phyloP scores from a whole-genome alignment of 2,888 invertebrate genomes.

The Stenichneumon culpator region DNA sequence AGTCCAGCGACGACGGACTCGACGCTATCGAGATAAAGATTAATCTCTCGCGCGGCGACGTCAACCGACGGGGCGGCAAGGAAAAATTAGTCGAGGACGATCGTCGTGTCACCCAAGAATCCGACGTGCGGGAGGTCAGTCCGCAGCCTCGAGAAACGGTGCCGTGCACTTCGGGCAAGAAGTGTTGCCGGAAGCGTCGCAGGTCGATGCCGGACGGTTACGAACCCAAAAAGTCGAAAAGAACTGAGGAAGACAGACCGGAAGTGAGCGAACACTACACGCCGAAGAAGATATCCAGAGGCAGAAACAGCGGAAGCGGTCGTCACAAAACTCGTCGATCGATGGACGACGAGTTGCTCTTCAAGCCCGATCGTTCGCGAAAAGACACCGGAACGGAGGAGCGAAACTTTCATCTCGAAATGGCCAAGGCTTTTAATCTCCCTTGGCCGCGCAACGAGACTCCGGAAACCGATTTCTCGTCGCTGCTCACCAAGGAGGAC shows the following conservation, averaged over 20 bases:
- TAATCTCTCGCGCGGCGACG: slow-evolving; percentile 81
- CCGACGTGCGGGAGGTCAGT: slow-evolving; percentile 3
- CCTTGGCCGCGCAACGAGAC: neutral
- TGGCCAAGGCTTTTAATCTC: slow-evolving; percentile 23
- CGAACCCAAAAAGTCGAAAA: slow-evolving; percentile 33
- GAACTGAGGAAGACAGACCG: slow-evolving; percentile 13
- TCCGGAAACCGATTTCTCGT: slow-evolving; percentile 17
- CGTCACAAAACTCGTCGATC: slow-evolving; percentile 51
- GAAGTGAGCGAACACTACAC: slow-evolving; percentile 2
- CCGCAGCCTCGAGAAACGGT: slow-evolving; percentile 6
- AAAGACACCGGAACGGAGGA: slow-evolving; percentile 17
- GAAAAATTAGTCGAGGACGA: slow-evolving; percentile 54
- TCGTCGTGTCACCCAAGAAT: slow-evolving; percentile 24
- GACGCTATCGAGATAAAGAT: slow-evolving; percentile 83
- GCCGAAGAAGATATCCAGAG: slow-evolving; percentile 8
- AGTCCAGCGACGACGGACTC: slow-evolving; percentile 67
- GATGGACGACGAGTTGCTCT: slow-evolving; percentile 57
- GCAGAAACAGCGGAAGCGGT: slow-evolving; percentile 22
- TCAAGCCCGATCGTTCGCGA: slow-evolving; percentile 35
- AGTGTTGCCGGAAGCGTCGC: slow-evolving; percentile 65
- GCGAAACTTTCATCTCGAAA: slow-evolving; percentile 29
- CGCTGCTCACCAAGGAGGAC: neutral
- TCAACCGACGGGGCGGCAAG: slow-evolving; percentile 44
- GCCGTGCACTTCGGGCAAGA: slow-evolving; percentile 53
- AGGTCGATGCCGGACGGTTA: slow-evolving; percentile 69